These are phyloP conservation scores for Metopolophium dirhodum DNA, from an alignment of 1,140 invertebrate species.

Conservation along the genomic window DNA sequence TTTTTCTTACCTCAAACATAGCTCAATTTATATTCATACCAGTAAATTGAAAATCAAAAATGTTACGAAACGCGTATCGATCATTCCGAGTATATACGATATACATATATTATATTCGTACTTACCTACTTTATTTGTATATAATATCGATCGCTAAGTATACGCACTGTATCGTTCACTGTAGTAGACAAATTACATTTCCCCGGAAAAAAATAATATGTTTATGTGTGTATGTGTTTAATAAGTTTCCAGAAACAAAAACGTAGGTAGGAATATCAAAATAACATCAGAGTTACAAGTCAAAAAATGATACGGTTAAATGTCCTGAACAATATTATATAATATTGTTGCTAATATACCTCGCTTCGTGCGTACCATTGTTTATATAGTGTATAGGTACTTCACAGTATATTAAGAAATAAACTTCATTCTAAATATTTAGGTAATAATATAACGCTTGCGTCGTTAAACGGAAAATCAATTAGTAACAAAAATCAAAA, in stretches of 20 bases:
- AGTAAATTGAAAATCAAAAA: slow-evolving; percentile 48
- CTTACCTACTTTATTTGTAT: slow-evolving; percentile 27
- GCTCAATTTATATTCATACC: slow-evolving; percentile 17
- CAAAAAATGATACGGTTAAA: not conserved
- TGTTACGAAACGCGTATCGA: not conserved
- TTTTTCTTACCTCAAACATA: slow-evolving; percentile 29
- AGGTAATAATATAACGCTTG: not conserved
- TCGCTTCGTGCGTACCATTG: too few species aligned
- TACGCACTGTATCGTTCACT: not conserved
- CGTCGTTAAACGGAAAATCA: not conserved
- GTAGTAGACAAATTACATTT: not conserved
- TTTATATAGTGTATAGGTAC: not conserved
- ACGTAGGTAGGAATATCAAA: not conserved
- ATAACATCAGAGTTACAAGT: not conserved
- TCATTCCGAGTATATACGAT: not conserved
- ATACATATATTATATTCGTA: not conserved
- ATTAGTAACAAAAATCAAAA: not conserved
- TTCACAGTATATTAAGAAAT: not conserved
- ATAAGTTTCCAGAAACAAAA: not conserved
- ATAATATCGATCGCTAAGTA: not conserved
- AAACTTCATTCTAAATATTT: not conserved
- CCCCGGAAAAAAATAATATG: not conserved
- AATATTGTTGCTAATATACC: not conserved
- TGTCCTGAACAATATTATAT: not conserved
- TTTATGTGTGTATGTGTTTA: not conserved